Percentiles rank a stretch among this genome's conserved stretches.
Evolutionary conservation across 2,888 invertebrate species (phyloP).

Genomic region (Lampropteryx suffumata): DNA sequence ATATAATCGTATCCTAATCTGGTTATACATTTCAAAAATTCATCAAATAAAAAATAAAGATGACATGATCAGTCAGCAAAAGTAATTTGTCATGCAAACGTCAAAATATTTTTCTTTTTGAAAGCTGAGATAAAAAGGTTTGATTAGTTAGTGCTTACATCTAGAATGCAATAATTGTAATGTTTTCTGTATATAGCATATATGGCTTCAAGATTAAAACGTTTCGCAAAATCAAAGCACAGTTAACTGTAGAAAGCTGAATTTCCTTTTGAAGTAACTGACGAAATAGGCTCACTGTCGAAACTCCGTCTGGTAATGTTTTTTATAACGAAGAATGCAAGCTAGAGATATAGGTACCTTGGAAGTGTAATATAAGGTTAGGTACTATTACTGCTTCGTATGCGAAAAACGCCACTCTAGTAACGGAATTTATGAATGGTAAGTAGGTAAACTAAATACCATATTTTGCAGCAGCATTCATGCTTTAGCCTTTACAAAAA

Average conservation of each 20-base stretch:
- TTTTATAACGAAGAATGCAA: neutral
- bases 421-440: too few species aligned
- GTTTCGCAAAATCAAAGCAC: constrained; percentile 42
- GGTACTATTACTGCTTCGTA: too few species aligned
- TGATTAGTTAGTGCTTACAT: too few species aligned
- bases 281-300: constrained; percentile 32
- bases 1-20: constrained; percentile 11
- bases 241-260: constrained; percentile 46
- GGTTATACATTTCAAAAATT: constrained; percentile 16
- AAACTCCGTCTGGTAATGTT: neutral
- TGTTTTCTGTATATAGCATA: constrained; percentile 15
- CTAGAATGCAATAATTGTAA: too few species aligned
- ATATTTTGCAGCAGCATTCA: too few species aligned
- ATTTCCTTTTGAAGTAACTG: constrained; percentile 38
- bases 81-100: neutral
- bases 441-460: too few species aligned
- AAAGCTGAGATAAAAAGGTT: neutral
- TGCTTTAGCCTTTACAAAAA: too few species aligned
- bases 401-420: too few species aligned
- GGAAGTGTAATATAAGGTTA: too few species aligned
- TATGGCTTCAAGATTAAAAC: constrained; percentile 29
- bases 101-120: too few species aligned
- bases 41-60: constrained; percentile 4
- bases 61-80: constrained; percentile 4
- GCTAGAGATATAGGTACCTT: neutral